Conservation (phyloP, 2,113 vertebrate species). For the Paracanthobrama guichenoti region DNA sequence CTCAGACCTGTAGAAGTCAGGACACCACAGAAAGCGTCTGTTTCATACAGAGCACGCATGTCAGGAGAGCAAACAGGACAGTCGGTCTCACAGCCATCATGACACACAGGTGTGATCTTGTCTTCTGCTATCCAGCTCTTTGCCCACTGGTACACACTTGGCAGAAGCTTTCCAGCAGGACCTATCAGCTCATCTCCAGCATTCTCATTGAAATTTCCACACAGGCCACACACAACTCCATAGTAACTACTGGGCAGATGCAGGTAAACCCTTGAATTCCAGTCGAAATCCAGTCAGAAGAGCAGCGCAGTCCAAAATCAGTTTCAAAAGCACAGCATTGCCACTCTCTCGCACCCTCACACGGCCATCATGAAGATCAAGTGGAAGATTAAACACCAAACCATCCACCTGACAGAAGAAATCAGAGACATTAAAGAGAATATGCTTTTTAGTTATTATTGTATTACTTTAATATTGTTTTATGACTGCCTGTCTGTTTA, state of each 20-base stretch:
- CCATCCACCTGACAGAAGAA: constrained; percentile 67
- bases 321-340: constrained; percentile 61
- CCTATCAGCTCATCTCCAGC: constrained; percentile 65
- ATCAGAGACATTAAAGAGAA: background rate
- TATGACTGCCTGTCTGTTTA: no score
- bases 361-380: constrained; percentile 43
- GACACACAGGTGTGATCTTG: constrained; percentile 62
- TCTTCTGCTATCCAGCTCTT: constrained; percentile 74
- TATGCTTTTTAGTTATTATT: background rate
- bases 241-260: constrained; percentile 74
- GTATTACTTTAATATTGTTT: no score
- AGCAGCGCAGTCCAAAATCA: constrained; percentile 73
- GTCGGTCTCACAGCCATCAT: constrained; percentile 63
- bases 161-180: constrained; percentile 53
- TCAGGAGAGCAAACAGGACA: constrained; percentile 63
- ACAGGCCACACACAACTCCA: constrained; percentile 76
- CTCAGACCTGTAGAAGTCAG: constrained; percentile 59
- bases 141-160: constrained; percentile 64
- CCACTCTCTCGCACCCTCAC: constrained; percentile 67
- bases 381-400: constrained; percentile 70
- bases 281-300: constrained; percentile 75
- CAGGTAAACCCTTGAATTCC: constrained; percentile 62
- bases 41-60: constrained; percentile 60
- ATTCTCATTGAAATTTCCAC: constrained; percentile 79
- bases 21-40: constrained; percentile 69